These are phyloP conservation scores for Drosophila prolongata DNA, from an alignment of 2,888 invertebrate genomes.

Conservation along the genomic window DNA sequence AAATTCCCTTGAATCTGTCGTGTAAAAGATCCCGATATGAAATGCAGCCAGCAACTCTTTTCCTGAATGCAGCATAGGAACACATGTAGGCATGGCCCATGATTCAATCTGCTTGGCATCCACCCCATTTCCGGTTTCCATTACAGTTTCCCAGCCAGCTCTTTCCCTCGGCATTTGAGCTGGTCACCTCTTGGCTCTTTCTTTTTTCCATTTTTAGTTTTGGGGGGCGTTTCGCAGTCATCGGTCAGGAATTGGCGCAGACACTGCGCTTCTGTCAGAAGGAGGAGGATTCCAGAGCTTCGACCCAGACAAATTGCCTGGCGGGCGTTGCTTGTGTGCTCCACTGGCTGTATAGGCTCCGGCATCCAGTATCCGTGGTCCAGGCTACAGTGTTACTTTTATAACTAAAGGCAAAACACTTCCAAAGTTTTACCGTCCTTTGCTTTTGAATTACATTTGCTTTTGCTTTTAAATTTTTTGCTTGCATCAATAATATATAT, in stretches of 20 bases:
- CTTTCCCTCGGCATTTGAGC: constrained; percentile 17
- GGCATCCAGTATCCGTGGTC: constrained; percentile 6
- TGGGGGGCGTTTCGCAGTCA: constrained; percentile 71
- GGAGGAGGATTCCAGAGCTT: constrained; percentile 21
- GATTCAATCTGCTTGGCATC: constrained; percentile 83
- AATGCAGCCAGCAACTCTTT: constrained; percentile 41
- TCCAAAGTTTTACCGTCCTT: too few relatives aligned
- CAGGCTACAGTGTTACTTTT: constrained; percentile 11
- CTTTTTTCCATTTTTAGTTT: constrained; percentile 29
- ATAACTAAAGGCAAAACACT: not conserved
- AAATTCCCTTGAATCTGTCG: constrained; percentile 71
- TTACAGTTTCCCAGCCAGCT: constrained; percentile 56
- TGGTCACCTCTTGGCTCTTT: constrained; percentile 31
- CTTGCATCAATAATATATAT: too few relatives aligned
- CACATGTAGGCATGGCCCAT: constrained; percentile 40
- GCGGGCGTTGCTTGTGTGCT: constrained; percentile 53
- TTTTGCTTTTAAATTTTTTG: too few relatives aligned
- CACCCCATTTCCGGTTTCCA: constrained; percentile 81
- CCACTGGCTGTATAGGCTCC: constrained; percentile 41
- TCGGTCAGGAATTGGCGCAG: constrained; percentile 68
- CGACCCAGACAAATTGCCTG: constrained; percentile 48
- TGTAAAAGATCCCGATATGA: constrained; percentile 48
- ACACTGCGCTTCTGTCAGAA: constrained; percentile 51
- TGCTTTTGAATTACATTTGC: too few relatives aligned
- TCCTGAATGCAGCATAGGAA: constrained; percentile 5